These are phyloP conservation scores for Archocentrus centrarchus DNA, from an alignment of 2,113 vertebrate species.

Conservation along the genomic window DNA sequence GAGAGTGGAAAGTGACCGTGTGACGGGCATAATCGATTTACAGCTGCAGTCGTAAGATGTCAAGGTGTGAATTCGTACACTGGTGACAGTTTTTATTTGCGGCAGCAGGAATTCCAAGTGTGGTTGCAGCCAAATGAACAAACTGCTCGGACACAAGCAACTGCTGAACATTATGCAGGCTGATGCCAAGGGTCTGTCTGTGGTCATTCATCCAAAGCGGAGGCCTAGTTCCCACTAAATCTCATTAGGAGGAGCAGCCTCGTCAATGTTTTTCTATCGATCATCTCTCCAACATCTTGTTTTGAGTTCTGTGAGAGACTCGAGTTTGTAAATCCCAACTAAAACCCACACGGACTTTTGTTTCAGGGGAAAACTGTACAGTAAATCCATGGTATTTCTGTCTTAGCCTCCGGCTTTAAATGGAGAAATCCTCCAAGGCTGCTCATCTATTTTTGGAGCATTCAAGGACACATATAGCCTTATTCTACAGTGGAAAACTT, in stretches of 20 bases:
- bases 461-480: fast-evolving
- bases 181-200: neutral
- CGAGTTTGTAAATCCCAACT: neutral
- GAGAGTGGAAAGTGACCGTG: neutral
- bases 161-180: neutral
- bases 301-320: neutral
- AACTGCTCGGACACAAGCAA: neutral
- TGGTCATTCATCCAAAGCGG: neutral
- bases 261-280: neutral
- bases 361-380: neutral
- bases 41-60: neutral
- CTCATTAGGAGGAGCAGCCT: neutral
- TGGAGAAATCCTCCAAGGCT: neutral
- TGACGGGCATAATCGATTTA: neutral
- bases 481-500: neutral
- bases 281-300: neutral
- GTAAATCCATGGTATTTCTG: neutral
- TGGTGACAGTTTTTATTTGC: neutral
- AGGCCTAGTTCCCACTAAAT: neutral
- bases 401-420: neutral
- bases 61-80: fast-evolving
- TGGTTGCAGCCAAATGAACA: neutral
- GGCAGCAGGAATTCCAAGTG: neutral
- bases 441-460: neutral
- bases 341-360: fast-evolving